These are phyloP conservation scores for Tenthredo scrophulariae DNA, from an alignment of 2,888 invertebrate species.

Conservation along the genomic window DNA sequence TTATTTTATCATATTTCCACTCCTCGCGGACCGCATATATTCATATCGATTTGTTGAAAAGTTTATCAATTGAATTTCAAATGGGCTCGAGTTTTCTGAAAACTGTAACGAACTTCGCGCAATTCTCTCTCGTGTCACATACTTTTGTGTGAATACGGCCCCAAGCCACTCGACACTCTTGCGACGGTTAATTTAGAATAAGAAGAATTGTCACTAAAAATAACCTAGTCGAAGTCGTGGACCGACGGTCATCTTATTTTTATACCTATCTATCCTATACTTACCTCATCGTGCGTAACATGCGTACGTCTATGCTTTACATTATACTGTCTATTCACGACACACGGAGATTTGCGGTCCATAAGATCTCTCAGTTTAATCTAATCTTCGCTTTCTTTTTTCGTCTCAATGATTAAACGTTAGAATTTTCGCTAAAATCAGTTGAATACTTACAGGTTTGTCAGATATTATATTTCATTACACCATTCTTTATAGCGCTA, in stretches of 20 bases:
- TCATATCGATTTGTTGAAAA: neutral
- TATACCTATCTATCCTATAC: neutral
- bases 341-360: neutral
- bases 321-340: neutral
- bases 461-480: neutral
- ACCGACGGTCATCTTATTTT: neutral
- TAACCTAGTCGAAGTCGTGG: conserved; percentile 28
- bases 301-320: neutral
- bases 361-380: neutral
- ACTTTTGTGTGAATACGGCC: neutral
- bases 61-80: neutral
- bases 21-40: neutral
- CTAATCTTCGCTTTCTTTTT: neutral
- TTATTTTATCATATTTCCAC: neutral
- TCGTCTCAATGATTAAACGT: neutral
- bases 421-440: neutral
- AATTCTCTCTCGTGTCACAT: neutral
- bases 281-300: neutral
- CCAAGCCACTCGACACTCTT: neutral
- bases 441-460: neutral
- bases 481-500: neutral
- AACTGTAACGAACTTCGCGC: neutral
- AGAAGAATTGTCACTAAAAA: conserved; percentile 45
- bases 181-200: conserved; percentile 41
- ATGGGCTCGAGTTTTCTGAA: neutral